Base-by-base conservation (phyloP, 2,888 invertebrate species). In the Herminia tarsipennalis region DNA sequence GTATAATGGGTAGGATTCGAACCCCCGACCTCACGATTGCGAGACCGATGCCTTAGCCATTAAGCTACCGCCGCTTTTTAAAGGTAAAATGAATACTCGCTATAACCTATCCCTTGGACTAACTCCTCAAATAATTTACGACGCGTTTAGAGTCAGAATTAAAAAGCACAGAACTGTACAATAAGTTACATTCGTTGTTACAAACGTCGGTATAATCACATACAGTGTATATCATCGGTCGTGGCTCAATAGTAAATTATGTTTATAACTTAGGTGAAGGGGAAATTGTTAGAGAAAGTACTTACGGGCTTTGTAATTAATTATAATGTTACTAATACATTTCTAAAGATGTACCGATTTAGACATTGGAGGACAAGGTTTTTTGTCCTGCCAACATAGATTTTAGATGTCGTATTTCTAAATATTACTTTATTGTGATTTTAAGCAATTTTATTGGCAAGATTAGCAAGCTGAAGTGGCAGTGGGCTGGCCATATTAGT, bases 131-230 rank as follows among this genome's bases (percentile, higher is more conserved):
- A 40, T 54, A 60, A 67, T 67, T 67, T 67, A 67, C 49, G 60
- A 55, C 33, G 48, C 40, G 36, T 65, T 67, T 63, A 57, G 45
- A 54, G 56, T 60, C 52, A 57, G 60, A 65, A 66, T 67, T 67
- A 60, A 67, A 67, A 67, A 48, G 43, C 39, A 21, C 14, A 18
- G 35, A 30, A 13, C 30, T 21, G 39, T 35, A 30, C 34, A 45
- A 46, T 46, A 46, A 40, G 20, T 46, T 35, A 46, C 17, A 28
- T 32, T 44, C 34, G 45, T 45, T 39, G 36, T 37, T 29, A 39
- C 30, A 38, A n/a, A 28, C 17, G 44, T 38, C 27, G 34, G 25
- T 46, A 9, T 46, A 46, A 46, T 46, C 39, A 46, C 34, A 10
- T 14, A 3, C 25, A 5, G 18, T 30, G 34, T 39, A 34, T 39